Evolutionary conservation across 2,113 vertebrate species (phyloP).

Genomic region (Myiopsitta monachus): DNA sequence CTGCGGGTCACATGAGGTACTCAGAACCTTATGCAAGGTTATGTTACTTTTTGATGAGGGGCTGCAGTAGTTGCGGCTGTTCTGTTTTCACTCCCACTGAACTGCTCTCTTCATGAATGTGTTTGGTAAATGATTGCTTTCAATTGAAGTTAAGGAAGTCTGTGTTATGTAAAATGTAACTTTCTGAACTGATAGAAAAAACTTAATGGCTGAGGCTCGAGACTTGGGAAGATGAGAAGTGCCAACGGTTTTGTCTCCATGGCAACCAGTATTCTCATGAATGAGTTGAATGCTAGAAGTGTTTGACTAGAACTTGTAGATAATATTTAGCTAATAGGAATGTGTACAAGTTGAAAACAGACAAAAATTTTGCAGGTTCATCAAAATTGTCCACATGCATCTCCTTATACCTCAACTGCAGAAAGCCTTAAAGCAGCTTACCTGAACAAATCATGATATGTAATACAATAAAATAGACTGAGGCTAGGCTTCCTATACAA

Average conservation of each 20-base stretch:
- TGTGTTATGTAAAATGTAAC: background rate
- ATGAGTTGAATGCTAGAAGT: background rate
- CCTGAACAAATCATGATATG: accelerated
- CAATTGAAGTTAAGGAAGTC: background rate
- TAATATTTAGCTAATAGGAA: background rate
- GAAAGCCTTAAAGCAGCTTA: background rate
- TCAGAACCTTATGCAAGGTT: background rate
- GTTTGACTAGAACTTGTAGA: background rate
- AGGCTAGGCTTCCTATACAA: background rate
- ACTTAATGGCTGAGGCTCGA: background rate
- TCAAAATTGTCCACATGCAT: background rate
- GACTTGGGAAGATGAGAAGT: background rate
- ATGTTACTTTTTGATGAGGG: background rate
- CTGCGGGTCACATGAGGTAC: background rate
- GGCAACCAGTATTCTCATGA: background rate
- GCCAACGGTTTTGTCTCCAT: background rate
- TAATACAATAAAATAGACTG: background rate
- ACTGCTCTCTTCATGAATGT: background rate
- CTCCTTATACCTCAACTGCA: background rate
- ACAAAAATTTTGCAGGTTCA: background rate
- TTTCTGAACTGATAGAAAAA: background rate
- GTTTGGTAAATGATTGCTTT: background rate
- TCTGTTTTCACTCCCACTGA: background rate
- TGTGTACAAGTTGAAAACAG: background rate
- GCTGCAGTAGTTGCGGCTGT: background rate